A percentile compares a stretch with the other conserved stretches of the same genome.
Conservation (phyloP, 2,113 vertebrate species). For the Ailurus styani region DNA sequence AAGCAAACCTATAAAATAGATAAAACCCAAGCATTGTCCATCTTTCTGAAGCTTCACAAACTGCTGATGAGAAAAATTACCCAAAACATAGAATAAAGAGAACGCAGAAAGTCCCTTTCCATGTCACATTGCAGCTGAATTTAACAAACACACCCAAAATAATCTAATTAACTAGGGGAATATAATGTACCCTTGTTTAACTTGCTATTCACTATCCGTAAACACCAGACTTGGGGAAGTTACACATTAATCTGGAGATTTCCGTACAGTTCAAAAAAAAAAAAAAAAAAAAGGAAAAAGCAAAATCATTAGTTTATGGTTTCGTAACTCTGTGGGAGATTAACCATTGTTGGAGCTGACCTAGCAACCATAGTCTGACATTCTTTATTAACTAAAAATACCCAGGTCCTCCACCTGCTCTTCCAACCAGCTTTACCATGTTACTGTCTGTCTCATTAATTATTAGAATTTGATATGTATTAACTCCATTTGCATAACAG, state of each 20-base stretch:
- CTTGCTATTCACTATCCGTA: neutral
- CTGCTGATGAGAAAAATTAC: neutral
- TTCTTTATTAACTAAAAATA: neutral
- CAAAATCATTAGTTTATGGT: neutral
- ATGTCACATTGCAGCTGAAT: neutral
- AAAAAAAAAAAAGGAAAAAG: neutral
- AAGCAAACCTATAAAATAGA: neutral
- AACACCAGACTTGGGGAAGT: neutral
- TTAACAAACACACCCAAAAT: neutral
- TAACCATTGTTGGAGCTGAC: neutral
- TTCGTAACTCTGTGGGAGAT: neutral
- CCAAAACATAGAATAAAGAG: neutral
- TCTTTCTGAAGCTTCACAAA: neutral
- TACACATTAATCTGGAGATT: constrained; percentile 5
- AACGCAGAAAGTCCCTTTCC: neutral
- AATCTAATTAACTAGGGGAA: neutral
- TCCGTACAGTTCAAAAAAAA: neutral
- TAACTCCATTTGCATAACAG: neutral
- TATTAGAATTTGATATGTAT: neutral
- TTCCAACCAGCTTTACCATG: neutral
- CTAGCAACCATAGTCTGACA: neutral
- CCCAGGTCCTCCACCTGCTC: neutral
- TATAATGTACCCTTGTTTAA: neutral
- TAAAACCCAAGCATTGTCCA: neutral
- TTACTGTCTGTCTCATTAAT: neutral